A percentile compares a stretch with the other conserved stretches of the same genome.
These are phyloP conservation scores for Holothuria glaberrima DNA, from an alignment of 35 echinoderm and acorn worm species.

Conservation along the genomic window DNA sequence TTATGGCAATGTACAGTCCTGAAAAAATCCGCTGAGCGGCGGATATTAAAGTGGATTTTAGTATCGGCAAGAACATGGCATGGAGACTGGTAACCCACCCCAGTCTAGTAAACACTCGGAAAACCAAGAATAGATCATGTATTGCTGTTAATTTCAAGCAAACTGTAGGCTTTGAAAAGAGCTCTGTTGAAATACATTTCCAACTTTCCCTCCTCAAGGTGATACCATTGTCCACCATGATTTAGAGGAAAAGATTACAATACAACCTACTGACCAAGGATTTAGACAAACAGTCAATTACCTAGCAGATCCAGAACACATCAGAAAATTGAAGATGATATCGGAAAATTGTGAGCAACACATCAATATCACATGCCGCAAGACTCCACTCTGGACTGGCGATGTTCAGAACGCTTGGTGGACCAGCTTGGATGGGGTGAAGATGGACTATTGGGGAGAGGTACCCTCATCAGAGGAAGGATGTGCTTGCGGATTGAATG, in stretches of 20 bases:
- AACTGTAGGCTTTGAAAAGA: no score
- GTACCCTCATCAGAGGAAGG: constrained; percentile 1
- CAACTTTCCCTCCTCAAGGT: not conserved
- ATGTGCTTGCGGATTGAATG: constrained; percentile 35
- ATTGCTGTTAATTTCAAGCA: no score
- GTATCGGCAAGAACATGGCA: no score
- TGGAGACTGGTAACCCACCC: no score
- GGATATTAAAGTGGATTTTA: no score
- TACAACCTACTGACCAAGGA: not conserved
- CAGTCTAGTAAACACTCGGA: no score
- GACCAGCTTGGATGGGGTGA: constrained; percentile 18
- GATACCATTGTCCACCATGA: constrained; percentile 52
- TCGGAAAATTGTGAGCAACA: constrained; percentile 37
- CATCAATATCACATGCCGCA: constrained; percentile 26
- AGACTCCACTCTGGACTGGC: constrained; percentile 29
- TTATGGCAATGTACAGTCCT: no score
- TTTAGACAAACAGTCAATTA: constrained; percentile 17
- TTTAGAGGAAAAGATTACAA: not conserved
- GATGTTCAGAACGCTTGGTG: constrained; percentile 43
- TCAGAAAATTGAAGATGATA: constrained; percentile 52
- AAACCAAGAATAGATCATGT: no score
- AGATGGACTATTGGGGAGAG: constrained; percentile 19
- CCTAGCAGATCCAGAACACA: constrained; percentile 37
- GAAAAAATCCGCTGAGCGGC: no score
- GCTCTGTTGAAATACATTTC: no score